A percentile compares a stretch with the other conserved stretches of the same genome.
These are phyloP conservation scores for Onychomys leucogaster DNA, from an alignment of 2,797 vertebrate genomes.

Conservation along the genomic window DNA sequence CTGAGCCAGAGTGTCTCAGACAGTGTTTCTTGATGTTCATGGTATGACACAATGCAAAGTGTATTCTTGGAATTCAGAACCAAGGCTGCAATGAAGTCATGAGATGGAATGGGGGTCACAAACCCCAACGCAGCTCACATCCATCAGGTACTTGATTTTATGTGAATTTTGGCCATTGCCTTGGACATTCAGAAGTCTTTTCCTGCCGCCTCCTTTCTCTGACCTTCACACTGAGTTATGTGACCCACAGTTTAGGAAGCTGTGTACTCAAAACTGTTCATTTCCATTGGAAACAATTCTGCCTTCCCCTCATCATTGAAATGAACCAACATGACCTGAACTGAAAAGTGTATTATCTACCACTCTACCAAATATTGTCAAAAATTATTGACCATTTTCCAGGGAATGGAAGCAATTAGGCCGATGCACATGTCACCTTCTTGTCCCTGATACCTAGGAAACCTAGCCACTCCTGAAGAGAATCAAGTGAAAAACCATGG, in stretches of 20 bases:
- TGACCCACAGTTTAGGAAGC: background rate
- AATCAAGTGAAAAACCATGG: accelerated
- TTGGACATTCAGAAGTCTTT: background rate
- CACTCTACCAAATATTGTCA: background rate
- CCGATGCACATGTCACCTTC: accelerated
- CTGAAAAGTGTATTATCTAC: background rate
- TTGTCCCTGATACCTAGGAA: accelerated
- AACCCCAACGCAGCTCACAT: background rate
- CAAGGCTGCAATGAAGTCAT: background rate
- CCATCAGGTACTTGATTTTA: background rate
- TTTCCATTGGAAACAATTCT: background rate
- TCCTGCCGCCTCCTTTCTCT: too few species aligned
- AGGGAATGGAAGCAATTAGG: accelerated
- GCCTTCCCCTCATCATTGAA: background rate
- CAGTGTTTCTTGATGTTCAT: background rate
- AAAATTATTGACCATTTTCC: background rate
- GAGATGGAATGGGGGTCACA: too few species aligned
- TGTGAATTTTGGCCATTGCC: too few species aligned
- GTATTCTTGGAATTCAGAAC: background rate
- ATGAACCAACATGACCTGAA: background rate
- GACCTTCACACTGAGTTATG: background rate
- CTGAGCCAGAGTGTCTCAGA: background rate
- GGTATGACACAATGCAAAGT: background rate
- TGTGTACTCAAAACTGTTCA: background rate
- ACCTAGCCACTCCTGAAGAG: too few species aligned